A percentile compares a stretch with the other conserved stretches of the same genome.
phyloP scores from a whole-genome alignment of 2,888 invertebrate species.

The Microctonus brassicae region DNA sequence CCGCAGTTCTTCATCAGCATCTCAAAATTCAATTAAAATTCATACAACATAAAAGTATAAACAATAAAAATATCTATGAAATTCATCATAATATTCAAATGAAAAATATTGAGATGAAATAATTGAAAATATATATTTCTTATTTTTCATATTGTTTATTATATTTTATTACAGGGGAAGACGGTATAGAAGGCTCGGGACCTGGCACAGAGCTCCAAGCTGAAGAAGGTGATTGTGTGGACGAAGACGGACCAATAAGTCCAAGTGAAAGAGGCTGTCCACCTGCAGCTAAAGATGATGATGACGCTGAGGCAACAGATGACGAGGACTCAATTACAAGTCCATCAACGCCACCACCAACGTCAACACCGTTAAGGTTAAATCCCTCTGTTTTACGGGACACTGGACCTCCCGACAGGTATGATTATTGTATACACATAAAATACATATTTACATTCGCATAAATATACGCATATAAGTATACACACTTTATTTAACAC shows the following conservation, averaged over 20 bases:
- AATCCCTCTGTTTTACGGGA: conserved; percentile 65
- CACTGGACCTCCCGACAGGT: conserved; percentile 64
- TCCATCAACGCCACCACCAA: conserved; percentile 55
- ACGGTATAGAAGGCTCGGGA: conserved; percentile 66
- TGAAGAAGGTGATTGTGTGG: conserved; percentile 75
- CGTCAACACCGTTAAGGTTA: conserved; percentile 60
- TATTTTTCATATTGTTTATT: conserved; percentile 17
- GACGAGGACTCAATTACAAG: conserved; percentile 66
- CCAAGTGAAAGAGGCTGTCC: conserved; percentile 69
- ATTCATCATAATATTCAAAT: not conserved
- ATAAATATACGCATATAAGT: not conserved
- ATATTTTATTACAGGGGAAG: conserved; percentile 73
- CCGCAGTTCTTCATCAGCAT: conserved; percentile 5
- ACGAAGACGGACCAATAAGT: conserved; percentile 73
- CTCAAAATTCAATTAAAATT: not conserved
- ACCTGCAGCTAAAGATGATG: conserved; percentile 69
- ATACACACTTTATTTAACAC: no score
- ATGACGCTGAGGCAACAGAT: conserved; percentile 70
- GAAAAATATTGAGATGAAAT: not conserved
- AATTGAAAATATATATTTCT: not conserved
- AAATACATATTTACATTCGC: not conserved
- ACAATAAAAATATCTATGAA: not conserved
- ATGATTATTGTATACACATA: conserved; percentile 10
- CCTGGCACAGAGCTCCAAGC: conserved; percentile 70
- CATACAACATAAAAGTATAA: not conserved